Evolutionary conservation across 2,113 vertebrate genomes (phyloP).

Genomic region (Larimichthys polyactis): DNA sequence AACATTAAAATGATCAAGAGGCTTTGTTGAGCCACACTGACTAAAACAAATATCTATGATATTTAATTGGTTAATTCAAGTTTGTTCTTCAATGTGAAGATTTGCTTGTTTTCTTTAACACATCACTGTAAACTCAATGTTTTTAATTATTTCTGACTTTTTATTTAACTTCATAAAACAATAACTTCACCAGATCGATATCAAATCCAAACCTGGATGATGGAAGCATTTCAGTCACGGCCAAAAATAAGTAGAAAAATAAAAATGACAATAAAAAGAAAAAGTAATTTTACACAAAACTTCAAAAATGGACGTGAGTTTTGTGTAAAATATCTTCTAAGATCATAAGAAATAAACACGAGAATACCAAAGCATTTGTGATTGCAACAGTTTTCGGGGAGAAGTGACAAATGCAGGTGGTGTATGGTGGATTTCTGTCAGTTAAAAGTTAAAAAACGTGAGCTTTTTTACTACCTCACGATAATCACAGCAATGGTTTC

Average conservation of each 20-base stretch:
- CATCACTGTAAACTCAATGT: not conserved
- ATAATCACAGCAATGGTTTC: not conserved
- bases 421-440: no score
- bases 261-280: no score
- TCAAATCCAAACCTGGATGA: not conserved
- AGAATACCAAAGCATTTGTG: no score
- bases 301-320: no score
- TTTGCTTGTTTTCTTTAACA: not conserved
- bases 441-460: not conserved
- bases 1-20: no score
- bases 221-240: not conserved
- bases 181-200: not conserved
- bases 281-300: no score
- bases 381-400: no score
- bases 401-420: no score
- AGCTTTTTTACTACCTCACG: not conserved
- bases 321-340: no score
- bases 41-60: not conserved
- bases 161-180: not conserved
- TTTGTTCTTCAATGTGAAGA: not conserved
- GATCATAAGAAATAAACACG: no score
- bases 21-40: not conserved
- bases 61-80: no score
- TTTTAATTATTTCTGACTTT: not conserved
- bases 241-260: no score